A percentile compares a stretch with the other conserved stretches of the same genome.
Conservation (phyloP, 1,140 invertebrate species). For the Aphaenogaster ashmeadi region DNA sequence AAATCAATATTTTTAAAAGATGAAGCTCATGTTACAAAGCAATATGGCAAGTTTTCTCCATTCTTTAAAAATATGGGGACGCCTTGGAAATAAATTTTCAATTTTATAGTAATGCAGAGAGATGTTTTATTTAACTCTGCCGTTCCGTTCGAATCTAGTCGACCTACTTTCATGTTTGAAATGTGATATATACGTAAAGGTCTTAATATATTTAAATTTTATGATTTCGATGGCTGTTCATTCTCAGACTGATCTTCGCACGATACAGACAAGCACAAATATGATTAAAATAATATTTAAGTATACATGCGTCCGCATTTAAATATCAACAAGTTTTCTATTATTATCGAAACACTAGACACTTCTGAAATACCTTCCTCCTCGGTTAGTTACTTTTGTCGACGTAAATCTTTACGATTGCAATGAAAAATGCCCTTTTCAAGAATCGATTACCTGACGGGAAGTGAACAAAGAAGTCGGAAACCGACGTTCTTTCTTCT, state of each 20-base stretch:
- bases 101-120: not conserved
- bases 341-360: too few relatives aligned
- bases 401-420: not conserved
- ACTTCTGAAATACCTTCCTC: not conserved
- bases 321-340: not conserved
- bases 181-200: not conserved
- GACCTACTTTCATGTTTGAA: not conserved
- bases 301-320: not conserved
- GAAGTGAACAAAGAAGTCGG: slow-evolving; percentile 2
- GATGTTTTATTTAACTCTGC: not conserved
- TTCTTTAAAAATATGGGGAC: not conserved
- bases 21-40: not conserved
- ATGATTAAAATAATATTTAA: not conserved
- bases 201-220: slow-evolving; percentile 17
- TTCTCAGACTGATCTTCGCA: not conserved
- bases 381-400: not conserved
- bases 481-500: not conserved
- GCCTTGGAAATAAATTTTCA: not conserved
- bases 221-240: not conserved
- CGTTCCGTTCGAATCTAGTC: not conserved
- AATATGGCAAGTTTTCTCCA: not conserved
- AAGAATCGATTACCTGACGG: not conserved
- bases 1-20: not conserved
- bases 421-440: not conserved
- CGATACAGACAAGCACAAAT: not conserved